phyloP scores from a whole-genome alignment of 2,888 invertebrate species.

The Agrotis segetum region DNA sequence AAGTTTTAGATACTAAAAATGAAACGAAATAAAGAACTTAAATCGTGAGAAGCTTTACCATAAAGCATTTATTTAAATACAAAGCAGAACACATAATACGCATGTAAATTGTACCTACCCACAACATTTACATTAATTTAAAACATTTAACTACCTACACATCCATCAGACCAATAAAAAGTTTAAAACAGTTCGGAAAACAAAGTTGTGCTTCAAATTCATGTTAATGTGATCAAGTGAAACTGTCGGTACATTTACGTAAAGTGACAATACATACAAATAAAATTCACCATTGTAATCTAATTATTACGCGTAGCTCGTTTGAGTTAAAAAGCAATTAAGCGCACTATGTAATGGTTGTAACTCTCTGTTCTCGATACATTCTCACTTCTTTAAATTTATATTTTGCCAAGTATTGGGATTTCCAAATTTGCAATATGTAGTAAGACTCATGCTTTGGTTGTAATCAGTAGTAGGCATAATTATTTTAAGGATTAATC shows the following conservation, averaged over 20 bases:
- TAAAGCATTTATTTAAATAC: not conserved
- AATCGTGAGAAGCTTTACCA: not conserved
- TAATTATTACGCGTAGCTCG: conserved; percentile 59
- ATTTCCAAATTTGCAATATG: no score
- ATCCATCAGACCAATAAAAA: conserved; percentile 38
- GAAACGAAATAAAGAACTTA: not conserved
- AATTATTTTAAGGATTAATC: no score
- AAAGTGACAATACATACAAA: conserved; percentile 59
- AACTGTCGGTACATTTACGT: conserved; percentile 45
- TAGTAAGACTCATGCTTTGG: not conserved
- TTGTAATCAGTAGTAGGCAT: not conserved
- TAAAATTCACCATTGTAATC: conserved; percentile 59
- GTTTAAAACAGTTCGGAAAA: conserved; percentile 42
- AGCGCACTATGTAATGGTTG: conserved; percentile 37
- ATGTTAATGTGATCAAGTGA: conserved; percentile 53
- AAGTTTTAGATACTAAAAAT: not conserved
- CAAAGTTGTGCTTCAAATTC: conserved; percentile 49
- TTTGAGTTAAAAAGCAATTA: conserved; percentile 61
- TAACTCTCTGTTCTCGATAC: conserved; percentile 37
- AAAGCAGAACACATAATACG: not conserved
- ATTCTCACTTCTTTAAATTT: conserved; percentile 16
- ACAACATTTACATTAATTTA: conserved; percentile 5
- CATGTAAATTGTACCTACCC: not conserved
- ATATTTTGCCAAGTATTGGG: not conserved
- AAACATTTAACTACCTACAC: conserved; percentile 33